Evolutionary conservation across 2,888 invertebrate species (phyloP), one percentile per base, ranked within the genome.

Genomic region (Aphidoletes aphidimyza): DNA sequence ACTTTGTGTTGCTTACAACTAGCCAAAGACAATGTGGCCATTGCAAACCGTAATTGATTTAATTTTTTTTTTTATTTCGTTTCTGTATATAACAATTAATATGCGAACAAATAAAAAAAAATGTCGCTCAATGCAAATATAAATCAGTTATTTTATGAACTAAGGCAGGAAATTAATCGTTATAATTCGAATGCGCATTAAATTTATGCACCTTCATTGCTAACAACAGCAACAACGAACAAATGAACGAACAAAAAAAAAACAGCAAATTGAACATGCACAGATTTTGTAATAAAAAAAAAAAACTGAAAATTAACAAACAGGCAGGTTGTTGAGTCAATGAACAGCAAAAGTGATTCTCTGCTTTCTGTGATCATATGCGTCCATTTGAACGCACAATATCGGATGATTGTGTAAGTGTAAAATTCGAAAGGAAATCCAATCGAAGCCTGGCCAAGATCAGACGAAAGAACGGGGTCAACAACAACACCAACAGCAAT

Each of bases 31-130:
- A 47, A 22, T 3, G 1, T 54, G 54, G n/a, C 54, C 54, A 22
- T 47, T 22, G 22, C 22, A 54, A 54, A 54, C 22, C 22, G 22
- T 9, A 54, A 54, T 54, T 54, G 54, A 54, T 54, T 54, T 54
- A n/a, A 54, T 54, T 54, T 39, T 11, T 8, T 39, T 47, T 54
- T 54, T n/a, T n/a, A n/a, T n/a, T n/a, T n/a, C n/a, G n/a, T 14
- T 9, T 42, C 14, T 14, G 42, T 9, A 42, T 14, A 69, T 69
- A 69, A 69, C 34, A 69, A 69, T 69, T 69, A 69, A 69, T 69
- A 69, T 69, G 69, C 69, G 30, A 69, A 42, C 42, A n/a, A n/a
- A n/a, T n/a, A n/a, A 54, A n/a, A 54, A 54, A 47, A 54, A 22
- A 69, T 69, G 69, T 69, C 30, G 34, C 34, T 30, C 69, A 34